Base-by-base conservation (phyloP, 2,797 vertebrate species). In the Hoplostethus mediterraneus region DNA sequence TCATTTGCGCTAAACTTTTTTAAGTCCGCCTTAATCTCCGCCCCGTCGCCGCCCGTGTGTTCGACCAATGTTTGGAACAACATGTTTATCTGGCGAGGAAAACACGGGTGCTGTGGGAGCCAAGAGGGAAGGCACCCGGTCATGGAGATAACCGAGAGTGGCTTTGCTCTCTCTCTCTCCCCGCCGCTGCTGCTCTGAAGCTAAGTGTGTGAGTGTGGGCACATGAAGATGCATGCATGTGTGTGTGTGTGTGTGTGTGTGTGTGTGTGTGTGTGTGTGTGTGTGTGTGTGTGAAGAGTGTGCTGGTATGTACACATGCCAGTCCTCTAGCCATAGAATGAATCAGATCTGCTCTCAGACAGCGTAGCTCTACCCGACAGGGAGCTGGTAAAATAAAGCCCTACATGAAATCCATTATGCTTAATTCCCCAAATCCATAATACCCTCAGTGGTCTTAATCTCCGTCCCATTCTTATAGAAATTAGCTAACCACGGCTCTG, bases 341-440 rank as follows among this genome's bases (percentile, higher is more conserved):
- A 86, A 89, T 90, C 87, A 85, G 86, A 87, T 84, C 72, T 82
- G 80, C 82, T 87, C 83, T 84, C 77, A 77, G 76, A 79, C 85
- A 55, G 64, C 42, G 25, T 69, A 79, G 77, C 77, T 85, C 83
- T 85, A 80, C 84, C 85, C 79, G 79, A 76, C 58, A 25, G 61
- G 82, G 79, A 82, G n/a, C 83, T 85, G 67, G 67, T 86, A 82
- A 87, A 91, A 91, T 86, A 92, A 91, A 91, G 87, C 83, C 82
- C 79, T 75, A 93, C 90, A 92, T 90, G 87, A 92, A 92, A 89
- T 90, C 90, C 86, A 91, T 93, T 92, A 90, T 92, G 89, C 83
- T 89, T 93, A 91, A 93, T 91, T 90, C 92, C 86, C 88, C 81
- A 89, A 91, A 92, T 92, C 91, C 91, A 89, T 90, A 92, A 91